Evolutionary conservation across 2,888 invertebrate genomes (phyloP).

Genomic region (Melanostoma mellinum): DNA sequence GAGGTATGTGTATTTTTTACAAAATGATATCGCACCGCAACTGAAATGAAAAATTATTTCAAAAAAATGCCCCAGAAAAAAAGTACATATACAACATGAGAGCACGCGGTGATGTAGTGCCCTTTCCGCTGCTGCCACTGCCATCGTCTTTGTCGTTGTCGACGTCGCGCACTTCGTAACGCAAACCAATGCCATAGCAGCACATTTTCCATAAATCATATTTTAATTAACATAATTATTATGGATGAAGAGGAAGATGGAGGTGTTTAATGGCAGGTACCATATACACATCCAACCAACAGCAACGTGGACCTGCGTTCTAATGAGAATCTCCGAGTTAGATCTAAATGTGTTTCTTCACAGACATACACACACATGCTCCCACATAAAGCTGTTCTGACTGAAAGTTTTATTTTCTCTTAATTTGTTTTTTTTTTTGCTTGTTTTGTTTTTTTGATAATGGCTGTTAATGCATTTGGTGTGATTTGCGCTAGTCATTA

Average conservation of each 20-base stretch:
- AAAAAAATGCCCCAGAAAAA: constrained; percentile 45
- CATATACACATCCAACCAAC: constrained; percentile 7
- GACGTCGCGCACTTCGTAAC: background rate
- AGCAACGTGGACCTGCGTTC: constrained; percentile 44
- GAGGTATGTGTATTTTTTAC: constrained; percentile 59
- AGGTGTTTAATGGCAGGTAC: constrained; percentile 27
- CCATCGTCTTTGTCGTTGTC: background rate
- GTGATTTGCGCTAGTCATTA: constrained; percentile 1
- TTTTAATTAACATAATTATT: constrained; percentile 73
- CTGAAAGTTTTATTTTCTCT: too few relatives aligned
- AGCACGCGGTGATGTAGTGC: constrained; percentile 40
- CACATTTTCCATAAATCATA: constrained; percentile 69
- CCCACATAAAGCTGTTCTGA: background rate
- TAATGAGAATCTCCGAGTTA: constrained; percentile 69
- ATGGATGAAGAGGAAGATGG: constrained; percentile 54
- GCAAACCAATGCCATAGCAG: constrained; percentile 53
- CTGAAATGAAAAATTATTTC: constrained; percentile 61
- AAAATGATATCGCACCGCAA: constrained; percentile 60
- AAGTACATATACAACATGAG: constrained; percentile 17
- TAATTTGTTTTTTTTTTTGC: background rate
- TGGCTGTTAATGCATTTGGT: constrained; percentile 63
- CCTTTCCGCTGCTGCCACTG: constrained; percentile 1
- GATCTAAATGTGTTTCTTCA: constrained; percentile 46
- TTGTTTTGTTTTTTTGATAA: constrained; percentile 57
- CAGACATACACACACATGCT: constrained; percentile 38